Evolutionary conservation across 2,113 vertebrate species (phyloP).

Genomic region (Mesoclemmys tuberculata): DNA sequence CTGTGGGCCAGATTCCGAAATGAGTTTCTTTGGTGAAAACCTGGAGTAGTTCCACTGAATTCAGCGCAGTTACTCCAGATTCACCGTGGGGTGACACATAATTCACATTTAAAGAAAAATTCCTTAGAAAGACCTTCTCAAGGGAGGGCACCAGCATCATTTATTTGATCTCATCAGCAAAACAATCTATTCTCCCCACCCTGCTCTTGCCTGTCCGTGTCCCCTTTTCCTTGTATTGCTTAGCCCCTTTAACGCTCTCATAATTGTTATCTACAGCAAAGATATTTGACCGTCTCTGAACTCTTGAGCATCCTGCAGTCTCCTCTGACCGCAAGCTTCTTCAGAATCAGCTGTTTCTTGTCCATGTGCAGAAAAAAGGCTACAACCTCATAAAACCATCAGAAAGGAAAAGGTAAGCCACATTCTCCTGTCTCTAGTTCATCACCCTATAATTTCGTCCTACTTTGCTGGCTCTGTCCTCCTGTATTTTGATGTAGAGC

Average conservation of each 20-base stretch:
- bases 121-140: neutral
- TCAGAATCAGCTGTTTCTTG: neutral
- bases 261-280: neutral
- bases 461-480: neutral
- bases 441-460: neutral
- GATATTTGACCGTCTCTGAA: neutral
- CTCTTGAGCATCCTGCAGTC: neutral
- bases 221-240: neutral
- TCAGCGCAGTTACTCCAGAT: neutral
- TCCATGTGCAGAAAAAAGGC: neutral
- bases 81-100: neutral
- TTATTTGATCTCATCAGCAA: neutral
- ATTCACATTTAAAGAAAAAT: neutral
- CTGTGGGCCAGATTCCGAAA: neutral
- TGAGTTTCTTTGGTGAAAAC: neutral
- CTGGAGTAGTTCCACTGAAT: neutral
- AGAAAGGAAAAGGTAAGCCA: neutral
- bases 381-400: neutral
- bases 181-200: neutral
- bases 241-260: neutral
- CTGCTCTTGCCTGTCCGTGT: neutral
- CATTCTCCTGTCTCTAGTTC: neutral
- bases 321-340: neutral
- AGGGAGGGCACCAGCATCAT: neutral
- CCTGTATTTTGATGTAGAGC: neutral